Evolutionary conservation across 2,797 vertebrate genomes (phyloP), one percentile per base, ranked within the genome.

Genomic region (Leptatherina wallacei): DNA sequence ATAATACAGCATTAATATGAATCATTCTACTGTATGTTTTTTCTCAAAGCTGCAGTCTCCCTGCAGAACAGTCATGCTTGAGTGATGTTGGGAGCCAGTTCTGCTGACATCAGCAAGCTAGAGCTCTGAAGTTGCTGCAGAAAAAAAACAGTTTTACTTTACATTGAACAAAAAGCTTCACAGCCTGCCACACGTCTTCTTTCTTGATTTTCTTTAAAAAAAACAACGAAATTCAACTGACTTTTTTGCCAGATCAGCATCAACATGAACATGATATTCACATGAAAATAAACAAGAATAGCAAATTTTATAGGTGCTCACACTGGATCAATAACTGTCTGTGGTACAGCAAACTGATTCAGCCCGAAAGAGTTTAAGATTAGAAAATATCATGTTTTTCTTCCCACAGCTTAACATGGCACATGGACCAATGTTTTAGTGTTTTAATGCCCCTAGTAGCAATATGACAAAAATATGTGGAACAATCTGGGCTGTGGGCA

Each of bases 31-130:
- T 66, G 24, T 73, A 75, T 44, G n/a, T 38, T 85, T 80, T 84
- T 78, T 65, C 33, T 49, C 55, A 62, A 85, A 75, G 68, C 88
- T 82, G 88, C 88, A 88, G 85, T 81, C 56, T 66, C 67, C 74
- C 87, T 91, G 90, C 89, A 90, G 85, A 87, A 86, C 83, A 75
- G 88, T 84, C 85, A 85, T 63, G 90, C 85, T 29, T 88, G 83
- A 90, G 64, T 84, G 87, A 89, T 81, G 81, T 40, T 61, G 30
- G 67, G 73, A 71, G 65, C 61, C 24, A 58, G 61, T 61, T 68
- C 55, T 90, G 90, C 91, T 90, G 90, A 88, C 82, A 85, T 90
- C 88, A 89, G 91, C 88, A 8, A 78, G 73, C 57, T 64, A 60
- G 69, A 54, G 32, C 78, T 69, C 29, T 68, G 65, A 49, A 72